These are phyloP conservation scores for Crocodylus rhombifer DNA, from an alignment of 2,797 vertebrate species.

Conservation along the genomic window DNA sequence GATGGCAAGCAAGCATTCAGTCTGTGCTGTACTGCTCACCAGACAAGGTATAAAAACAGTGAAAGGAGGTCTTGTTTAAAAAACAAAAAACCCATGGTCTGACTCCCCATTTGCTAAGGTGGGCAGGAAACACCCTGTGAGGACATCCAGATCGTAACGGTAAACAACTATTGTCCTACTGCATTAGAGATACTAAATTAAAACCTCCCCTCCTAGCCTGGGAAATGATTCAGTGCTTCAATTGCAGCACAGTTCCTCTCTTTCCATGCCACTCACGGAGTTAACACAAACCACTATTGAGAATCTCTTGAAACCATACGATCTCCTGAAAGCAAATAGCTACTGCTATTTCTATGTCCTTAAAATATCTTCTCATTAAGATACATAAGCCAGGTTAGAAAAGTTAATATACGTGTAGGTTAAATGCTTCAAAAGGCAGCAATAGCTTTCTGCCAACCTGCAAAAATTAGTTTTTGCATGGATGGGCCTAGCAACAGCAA, in stretches of 20 bases:
- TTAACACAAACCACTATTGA: not conserved
- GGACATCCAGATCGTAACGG: not conserved
- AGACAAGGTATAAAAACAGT: not conserved
- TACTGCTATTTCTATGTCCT: not conserved
- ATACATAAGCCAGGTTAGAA: not conserved
- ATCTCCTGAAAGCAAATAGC: not conserved
- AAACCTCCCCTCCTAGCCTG: rapidly evolving
- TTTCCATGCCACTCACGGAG: not conserved
- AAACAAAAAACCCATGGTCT: not conserved
- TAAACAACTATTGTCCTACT: not conserved
- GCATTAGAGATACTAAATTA: not conserved
- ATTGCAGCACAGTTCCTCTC: not conserved
- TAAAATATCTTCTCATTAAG: not conserved
- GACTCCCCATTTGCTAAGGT: rapidly evolving
- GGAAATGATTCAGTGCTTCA: not conserved
- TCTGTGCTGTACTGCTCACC: not conserved
- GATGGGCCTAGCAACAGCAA: rapidly evolving
- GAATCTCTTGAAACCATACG: not conserved
- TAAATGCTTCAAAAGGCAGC: rapidly evolving
- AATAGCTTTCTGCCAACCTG: rapidly evolving
- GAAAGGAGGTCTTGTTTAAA: not conserved
- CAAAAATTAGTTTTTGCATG: not conserved
- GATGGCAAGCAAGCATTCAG: rapidly evolving
- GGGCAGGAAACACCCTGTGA: not conserved
- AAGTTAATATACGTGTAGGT: not conserved